Evolutionary conservation across 2,797 vertebrate species (phyloP).

Genomic region (Hypotaenidia okinawae): DNA sequence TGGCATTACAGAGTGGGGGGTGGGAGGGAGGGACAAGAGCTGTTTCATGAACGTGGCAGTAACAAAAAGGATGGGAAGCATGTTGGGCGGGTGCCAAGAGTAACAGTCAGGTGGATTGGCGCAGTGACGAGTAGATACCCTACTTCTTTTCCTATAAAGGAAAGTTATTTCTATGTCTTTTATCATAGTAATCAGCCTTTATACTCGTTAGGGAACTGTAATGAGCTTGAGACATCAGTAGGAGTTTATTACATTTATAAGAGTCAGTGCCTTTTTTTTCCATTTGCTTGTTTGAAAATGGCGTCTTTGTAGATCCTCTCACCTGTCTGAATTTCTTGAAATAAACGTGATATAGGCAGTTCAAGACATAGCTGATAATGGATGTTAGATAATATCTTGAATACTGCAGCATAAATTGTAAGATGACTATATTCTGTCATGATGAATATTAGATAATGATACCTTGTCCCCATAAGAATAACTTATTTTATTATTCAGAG

Average conservation of each 20-base stretch:
- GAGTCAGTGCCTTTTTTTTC: not conserved
- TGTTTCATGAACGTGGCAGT: constrained; percentile 30
- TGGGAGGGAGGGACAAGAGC: not conserved
- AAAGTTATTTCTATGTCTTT: constrained; percentile 30
- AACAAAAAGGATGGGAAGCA: constrained; percentile 17
- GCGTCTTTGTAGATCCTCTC: constrained; percentile 13
- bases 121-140: constrained; percentile 16
- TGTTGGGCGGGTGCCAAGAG: constrained; percentile 33
- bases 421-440: constrained; percentile 14
- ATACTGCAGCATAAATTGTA: constrained; percentile 38
- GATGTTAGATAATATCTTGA: constrained; percentile 49
- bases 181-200: constrained; percentile 33
- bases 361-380: constrained; percentile 43
- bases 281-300: constrained; percentile 35
- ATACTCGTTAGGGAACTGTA: constrained; percentile 35
- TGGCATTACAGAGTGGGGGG: not conserved
- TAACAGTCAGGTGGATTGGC: constrained; percentile 33
- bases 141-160: constrained; percentile 30
- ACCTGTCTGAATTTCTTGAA: constrained; percentile 45
- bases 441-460: constrained; percentile 47
- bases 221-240: not conserved
- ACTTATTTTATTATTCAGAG: constrained; percentile 54
- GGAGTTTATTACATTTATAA: constrained; percentile 44
- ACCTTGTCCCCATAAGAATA: constrained; percentile 41
- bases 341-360: not conserved